Base-by-base conservation (phyloP, 2,888 invertebrate genomes). In the Arge pagana region DNA sequence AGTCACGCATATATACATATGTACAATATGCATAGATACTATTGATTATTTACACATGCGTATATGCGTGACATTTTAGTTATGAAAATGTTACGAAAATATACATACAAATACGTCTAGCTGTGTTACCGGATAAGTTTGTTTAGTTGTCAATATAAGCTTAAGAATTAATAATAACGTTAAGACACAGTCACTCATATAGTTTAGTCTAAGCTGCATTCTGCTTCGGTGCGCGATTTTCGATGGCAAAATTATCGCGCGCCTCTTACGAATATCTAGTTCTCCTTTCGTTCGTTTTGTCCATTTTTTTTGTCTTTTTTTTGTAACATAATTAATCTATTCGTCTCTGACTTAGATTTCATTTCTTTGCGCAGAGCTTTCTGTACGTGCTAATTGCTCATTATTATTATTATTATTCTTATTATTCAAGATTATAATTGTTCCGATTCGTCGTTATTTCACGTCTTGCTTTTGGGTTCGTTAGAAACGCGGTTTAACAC, bases 61-160 rank as follows among this genome's bases (percentile, higher is more conserved):
- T 35, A 35, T 41, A 18, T 35, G 40, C 42, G 48, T 31, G 48
- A 35, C 42, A 45, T 45, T 33, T 43, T 35, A 23, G 23, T 15
- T 23, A 45, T 45, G 33, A 23, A 33, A 23, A 43, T 45, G 45
- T 37, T 43, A 53, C 36, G 36, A 13, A 50, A 53, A 36, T 39
- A 48, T 50, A 56, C 48, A 45, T 40, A 43, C 35, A 50, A 31
- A 15, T 31, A 39, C 50, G 50, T 50, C 41, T 50, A 40, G 50
- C 41, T 42, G 42, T 50, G 35, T 26, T 31, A 40, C 24, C 24
- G 50, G 41, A 43, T 43, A 43, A 50, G 42, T 50, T 50, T 35
- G 19, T 35, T 50, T 43, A 50, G 42, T 50, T 35, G 42, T 43
- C 45, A 24, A 45, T 45, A 33, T 45, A 45, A 45, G 45, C 35